Base-by-base conservation (phyloP, 2,113 vertebrate species). In the Manacus vitellinus region DNA sequence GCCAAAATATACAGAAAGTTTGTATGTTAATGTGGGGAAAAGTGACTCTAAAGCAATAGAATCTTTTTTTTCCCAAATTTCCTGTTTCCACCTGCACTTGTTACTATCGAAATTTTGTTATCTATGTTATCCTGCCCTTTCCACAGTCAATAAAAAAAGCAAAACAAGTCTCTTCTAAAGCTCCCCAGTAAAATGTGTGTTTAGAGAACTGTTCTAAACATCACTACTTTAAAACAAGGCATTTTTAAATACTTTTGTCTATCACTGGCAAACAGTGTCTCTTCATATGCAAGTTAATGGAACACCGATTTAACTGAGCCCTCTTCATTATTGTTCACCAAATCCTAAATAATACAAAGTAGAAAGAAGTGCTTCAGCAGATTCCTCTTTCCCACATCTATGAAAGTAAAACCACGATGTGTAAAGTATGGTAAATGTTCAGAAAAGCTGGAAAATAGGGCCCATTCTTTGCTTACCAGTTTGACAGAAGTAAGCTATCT, bases 1-100 rank as follows among this genome's bases (percentile, higher is more conserved):
- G 93, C 91, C 85, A 95, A 95, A 93, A 85, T 31, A 92, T 35
- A 71, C 56, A 67, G 66, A 55, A 79, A 62, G 6, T 65, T 85
- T 51, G 19, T 82, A 18, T 46, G 18, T 25, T 82, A 43, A 14
- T 85, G 59, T 47, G 47, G 54, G 65, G n/a, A 77, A 74, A 84
- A 77, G 9, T 35, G 41, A 10, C 23, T 33, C 27, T 66, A 91
- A 65, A 89, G 7, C 28, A 70, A 62, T 62, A 44, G 68, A 91
- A 62, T 2, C 0, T 20, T 46, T 6, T 31, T 35, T 8, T 2
- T 12, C 5, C 2, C 5, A 13, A 21, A 43, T 80, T 86, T 86
- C 55, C 43, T 75, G 8, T 82, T 94, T 89, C 76, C 33, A 71
- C 55, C 39, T 35, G 35, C 9, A 39, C 25, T 70, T 74, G 31